Evolutionary conservation across 2,797 vertebrate species (phyloP), one percentile per base, ranked within the genome.

Genomic region (Chromobotia macracanthus): DNA sequence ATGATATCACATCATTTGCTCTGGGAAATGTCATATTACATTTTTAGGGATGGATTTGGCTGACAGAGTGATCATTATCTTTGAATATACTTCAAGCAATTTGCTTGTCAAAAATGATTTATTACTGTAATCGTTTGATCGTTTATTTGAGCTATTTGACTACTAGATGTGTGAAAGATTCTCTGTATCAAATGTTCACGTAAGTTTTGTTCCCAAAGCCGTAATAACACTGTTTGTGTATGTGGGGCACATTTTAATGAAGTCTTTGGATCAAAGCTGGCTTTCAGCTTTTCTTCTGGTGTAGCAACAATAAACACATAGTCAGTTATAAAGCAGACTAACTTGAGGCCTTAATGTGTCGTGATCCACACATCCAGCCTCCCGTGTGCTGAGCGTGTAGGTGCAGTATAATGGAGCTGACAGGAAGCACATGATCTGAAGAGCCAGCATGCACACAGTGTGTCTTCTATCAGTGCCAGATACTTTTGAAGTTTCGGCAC

Each of bases 391-490:
- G 48, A 35, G n/a, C 75, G 50, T 48, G 66, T 71, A 60, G 73
- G 72, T 68, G 56, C 85, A 80, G 79, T n/a, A 38, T 90, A 92
- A 91, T 87, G 89, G 78, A 84, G 88, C 87, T 91, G 88, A 90
- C 89, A 86, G 51, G 86, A 82, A 68, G 44, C 80, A 65, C 72
- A 79, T 83, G 83, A 83, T 79, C 73, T 58, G 21, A 79, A 28
- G 58, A 65, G 65, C 69, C 16, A 21, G 35, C 46, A 18, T 50
- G 78, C 64, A 55, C 82, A 81, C 87, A 84, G 81, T 80, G 71
- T 58, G 79, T 86, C 88, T 90, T 85, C 88, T 88, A 69, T 82
- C 88, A 82, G 74, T 71, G 77, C 75, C 1, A 35, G 55, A 55
- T 77, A 85, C 85, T 74, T 79, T 86, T 89, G 88, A 87, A 75